A percentile compares a stretch with the other conserved stretches of the same genome.
phyloP scores from a whole-genome alignment of 1,140 invertebrate species.

The Octopus bimaculoides region DNA sequence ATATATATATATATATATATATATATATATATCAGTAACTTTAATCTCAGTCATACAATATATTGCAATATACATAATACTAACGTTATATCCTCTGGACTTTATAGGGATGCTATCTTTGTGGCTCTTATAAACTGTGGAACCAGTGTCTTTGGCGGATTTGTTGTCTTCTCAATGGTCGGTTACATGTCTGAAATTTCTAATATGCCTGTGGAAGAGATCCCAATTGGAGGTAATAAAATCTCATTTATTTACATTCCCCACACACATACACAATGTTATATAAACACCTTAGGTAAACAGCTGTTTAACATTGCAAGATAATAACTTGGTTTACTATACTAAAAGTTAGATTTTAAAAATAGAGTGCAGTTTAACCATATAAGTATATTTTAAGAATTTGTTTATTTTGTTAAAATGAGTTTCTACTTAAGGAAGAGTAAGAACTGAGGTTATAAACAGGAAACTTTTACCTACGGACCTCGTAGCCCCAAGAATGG shows the following conservation, averaged over 20 bases:
- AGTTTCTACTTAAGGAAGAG: neutral
- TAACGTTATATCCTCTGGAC: too few relatives aligned
- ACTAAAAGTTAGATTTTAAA: too few relatives aligned
- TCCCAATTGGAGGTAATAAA: conserved; percentile 39
- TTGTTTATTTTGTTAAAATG: neutral
- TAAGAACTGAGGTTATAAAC: neutral
- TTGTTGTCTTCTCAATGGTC: conserved; percentile 95
- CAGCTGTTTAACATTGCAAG: neutral
- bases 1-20: too few relatives aligned
- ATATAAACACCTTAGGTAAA: neutral
- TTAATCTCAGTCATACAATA: too few relatives aligned
- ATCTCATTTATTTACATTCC: neutral
- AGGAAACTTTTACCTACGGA: too few relatives aligned
- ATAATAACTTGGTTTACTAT: neutral
- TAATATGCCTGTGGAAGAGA: conserved; percentile 37
- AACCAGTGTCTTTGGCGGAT: conserved; percentile 95
- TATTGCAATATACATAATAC: too few relatives aligned
- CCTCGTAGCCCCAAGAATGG: too few relatives aligned
- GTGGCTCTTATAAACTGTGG: conserved; percentile 92
- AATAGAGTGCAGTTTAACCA: neutral
- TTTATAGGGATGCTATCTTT: conserved; percentile 76
- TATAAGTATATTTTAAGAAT: neutral
- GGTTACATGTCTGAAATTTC: conserved; percentile 61
- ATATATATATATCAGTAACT: too few relatives aligned
- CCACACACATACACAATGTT: neutral